Conservation (phyloP, 35 echinoderm and acorn worm genomes). For the Ophiothrix spiculata region DNA sequence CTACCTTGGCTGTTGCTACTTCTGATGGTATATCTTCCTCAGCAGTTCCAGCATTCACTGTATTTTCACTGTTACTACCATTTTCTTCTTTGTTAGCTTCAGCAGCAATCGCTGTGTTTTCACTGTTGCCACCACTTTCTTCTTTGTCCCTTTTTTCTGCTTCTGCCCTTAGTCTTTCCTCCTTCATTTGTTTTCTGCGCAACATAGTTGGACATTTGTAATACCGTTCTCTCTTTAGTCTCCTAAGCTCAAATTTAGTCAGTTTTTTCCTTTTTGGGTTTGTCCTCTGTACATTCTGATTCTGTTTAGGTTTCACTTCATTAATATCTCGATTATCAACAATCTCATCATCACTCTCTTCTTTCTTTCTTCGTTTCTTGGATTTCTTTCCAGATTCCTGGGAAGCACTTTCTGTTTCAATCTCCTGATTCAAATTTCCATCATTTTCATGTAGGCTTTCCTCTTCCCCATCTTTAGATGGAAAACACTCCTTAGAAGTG, state of each 20-base stretch:
- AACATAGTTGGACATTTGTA: background rate
- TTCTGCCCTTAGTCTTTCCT: background rate
- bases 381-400: too few species aligned
- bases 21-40: background rate
- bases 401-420: too few species aligned
- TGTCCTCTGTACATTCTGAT: background rate
- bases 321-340: background rate
- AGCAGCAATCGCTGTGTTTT: too few species aligned
- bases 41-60: background rate
- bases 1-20: background rate
- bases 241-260: background rate
- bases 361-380: too few species aligned
- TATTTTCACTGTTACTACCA: too few species aligned
- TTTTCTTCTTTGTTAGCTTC: too few species aligned
- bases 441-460: too few species aligned
- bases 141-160: background rate
- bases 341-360: background rate
- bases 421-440: too few species aligned
- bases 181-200: background rate
- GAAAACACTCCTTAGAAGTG: too few species aligned
- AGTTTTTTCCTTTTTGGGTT: background rate
- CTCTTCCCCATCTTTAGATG: too few species aligned
- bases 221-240: background rate
- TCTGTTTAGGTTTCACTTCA: background rate
- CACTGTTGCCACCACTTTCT: too few species aligned